Conservation (phyloP, 2,888 invertebrate species). For the Orchesellides sinensis region DNA sequence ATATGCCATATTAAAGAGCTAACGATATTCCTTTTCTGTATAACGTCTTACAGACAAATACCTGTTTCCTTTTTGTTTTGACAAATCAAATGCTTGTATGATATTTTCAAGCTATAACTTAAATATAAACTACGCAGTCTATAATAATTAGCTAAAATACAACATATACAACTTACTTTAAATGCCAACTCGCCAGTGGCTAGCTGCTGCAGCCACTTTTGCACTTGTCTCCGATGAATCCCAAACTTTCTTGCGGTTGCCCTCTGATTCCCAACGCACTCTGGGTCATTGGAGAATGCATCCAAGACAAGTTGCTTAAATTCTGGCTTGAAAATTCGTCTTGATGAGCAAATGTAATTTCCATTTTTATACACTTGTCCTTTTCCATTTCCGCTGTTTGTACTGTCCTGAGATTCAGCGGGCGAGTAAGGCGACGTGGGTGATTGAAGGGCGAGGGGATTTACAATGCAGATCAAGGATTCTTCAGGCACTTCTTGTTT, state of each 20-base stretch:
- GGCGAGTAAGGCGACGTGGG: conserved; percentile 65
- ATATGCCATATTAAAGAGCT: no score
- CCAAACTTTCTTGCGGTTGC: conserved; percentile 94
- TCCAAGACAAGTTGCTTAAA: conserved; percentile 93
- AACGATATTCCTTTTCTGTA: no score
- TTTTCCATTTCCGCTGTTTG: conserved; percentile 49
- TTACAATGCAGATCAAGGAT: conserved; percentile 63
- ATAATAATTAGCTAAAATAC: neutral
- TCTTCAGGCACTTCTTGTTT: conserved; percentile 40
- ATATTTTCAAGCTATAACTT: no score
- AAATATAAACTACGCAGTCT: no score
- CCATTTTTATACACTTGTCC: conserved; percentile 29
- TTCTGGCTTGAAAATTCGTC: conserved; percentile 92
- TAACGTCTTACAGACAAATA: no score
- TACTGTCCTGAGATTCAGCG: conserved; percentile 61
- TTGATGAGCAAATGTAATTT: conserved; percentile 77
- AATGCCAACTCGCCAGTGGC: conserved; percentile 41
- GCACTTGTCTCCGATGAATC: conserved; percentile 92
- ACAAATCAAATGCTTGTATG: no score
- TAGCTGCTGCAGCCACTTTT: conserved; percentile 88
- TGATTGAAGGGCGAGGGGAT: conserved; percentile 57
- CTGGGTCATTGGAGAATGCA: conserved; percentile 90
- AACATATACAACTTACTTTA: conserved; percentile 31
- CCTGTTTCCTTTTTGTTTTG: no score
- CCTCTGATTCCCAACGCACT: conserved; percentile 92